These are phyloP conservation scores for Arctopsyche grandis DNA, from an alignment of 1,140 invertebrate species.

Conservation along the genomic window DNA sequence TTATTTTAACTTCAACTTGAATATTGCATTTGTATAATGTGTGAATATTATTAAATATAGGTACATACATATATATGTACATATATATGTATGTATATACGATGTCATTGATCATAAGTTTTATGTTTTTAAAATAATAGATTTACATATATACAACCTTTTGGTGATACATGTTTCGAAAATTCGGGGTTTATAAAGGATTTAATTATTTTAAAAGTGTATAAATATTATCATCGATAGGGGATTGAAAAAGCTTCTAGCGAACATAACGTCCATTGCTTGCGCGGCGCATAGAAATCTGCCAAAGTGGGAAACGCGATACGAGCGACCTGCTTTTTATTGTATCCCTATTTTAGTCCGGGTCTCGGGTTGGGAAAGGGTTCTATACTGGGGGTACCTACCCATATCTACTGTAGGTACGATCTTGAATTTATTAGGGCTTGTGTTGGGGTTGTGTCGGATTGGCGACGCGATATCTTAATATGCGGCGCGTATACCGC, in stretches of 20 bases:
- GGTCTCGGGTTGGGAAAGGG: neutral
- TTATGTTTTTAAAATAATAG: too few relatives aligned
- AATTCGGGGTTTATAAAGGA: too few relatives aligned
- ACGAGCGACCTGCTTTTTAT: constrained; percentile 10
- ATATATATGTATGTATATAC: neutral
- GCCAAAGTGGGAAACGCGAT: constrained; percentile 25
- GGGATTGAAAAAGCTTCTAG: neutral
- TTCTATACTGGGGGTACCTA: neutral
- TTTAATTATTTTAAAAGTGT: too few relatives aligned
- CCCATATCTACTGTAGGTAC: neutral
- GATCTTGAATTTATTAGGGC: constrained; percentile 17
- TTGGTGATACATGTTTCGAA: too few relatives aligned
- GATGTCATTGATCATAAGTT: neutral
- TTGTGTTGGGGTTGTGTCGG: neutral
- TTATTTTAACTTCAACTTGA: too few relatives aligned
- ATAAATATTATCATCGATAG: too few relatives aligned
- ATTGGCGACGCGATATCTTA: neutral
- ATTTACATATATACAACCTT: too few relatives aligned
- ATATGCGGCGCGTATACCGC: constrained; percentile 11
- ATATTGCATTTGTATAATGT: too few relatives aligned
- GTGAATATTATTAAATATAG: neutral
- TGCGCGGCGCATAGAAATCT: neutral
- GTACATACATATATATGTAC: neutral
- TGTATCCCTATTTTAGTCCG: neutral
- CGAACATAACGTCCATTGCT: neutral